Conservation (phyloP, 2,797 vertebrate genomes). For the Xiphophorus birchmanni region DNA sequence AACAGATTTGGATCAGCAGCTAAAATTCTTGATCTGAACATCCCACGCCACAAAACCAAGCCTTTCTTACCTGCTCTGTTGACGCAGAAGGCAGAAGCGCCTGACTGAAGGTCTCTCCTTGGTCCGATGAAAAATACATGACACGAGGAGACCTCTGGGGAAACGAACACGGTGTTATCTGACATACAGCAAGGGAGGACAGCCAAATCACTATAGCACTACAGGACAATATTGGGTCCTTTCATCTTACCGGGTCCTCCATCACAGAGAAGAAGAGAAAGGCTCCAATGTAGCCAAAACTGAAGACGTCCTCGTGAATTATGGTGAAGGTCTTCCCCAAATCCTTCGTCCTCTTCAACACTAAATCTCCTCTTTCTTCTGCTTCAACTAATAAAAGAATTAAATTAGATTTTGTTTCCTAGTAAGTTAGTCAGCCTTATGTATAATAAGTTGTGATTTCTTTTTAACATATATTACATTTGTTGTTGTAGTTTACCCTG, state of each 20-base stretch:
- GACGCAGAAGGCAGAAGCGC: slow-evolving; percentile 83
- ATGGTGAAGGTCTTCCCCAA: slow-evolving; percentile 79
- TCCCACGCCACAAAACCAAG: neutral
- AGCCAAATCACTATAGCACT: neutral
- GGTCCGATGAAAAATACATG: slow-evolving; percentile 85
- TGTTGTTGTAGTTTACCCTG: neutral
- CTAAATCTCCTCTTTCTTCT: slow-evolving; percentile 76
- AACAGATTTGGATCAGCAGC: neutral
- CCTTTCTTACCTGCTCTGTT: slow-evolving; percentile 79
- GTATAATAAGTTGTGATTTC: neutral
- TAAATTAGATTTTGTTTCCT: neutral
- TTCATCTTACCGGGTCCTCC: slow-evolving; percentile 75
- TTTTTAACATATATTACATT: neutral
- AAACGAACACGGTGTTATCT: neutral
- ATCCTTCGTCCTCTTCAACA: slow-evolving; percentile 79
- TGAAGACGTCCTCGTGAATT: slow-evolving; percentile 80
- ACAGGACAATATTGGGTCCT: neutral
- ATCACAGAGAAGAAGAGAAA: slow-evolving; percentile 86
- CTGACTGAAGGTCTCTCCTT: slow-evolving; percentile 79
- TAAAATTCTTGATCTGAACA: neutral
- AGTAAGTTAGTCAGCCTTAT: neutral
- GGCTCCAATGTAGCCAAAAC: slow-evolving; percentile 83
- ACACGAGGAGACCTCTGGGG: slow-evolving; percentile 80
- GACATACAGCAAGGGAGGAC: neutral
- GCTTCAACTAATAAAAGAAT: slow-evolving; percentile 67